phyloP scores from a whole-genome alignment of 2,797 vertebrate species.

The Chrosomus eos region DNA sequence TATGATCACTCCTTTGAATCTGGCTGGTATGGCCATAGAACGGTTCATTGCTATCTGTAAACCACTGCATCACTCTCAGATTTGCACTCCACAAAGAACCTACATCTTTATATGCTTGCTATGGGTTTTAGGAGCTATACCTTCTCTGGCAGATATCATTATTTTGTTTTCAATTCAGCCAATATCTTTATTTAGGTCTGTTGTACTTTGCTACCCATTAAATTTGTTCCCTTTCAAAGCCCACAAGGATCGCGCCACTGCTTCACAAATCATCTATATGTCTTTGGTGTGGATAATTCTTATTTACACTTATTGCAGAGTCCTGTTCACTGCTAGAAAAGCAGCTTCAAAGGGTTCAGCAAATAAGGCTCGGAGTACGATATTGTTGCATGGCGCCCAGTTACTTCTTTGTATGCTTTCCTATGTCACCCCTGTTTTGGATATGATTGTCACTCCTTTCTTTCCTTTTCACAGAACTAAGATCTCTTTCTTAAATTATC shows the following conservation, averaged over 20 bases:
- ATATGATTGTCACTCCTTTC: neutral
- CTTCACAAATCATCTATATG: constrained; percentile 57
- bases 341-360: neutral
- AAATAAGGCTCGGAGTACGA: constrained; percentile 61
- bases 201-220: constrained; percentile 50
- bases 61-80: constrained; percentile 63
- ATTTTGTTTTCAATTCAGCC: constrained; percentile 57
- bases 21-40: constrained; percentile 77
- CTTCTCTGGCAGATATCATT: constrained; percentile 63
- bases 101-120: constrained; percentile 65
- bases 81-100: constrained; percentile 64
- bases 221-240: constrained; percentile 53
- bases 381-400: constrained; percentile 67
- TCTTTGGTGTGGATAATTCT: constrained; percentile 60
- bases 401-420: constrained; percentile 65
- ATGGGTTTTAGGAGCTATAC: constrained; percentile 62
- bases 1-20: constrained; percentile 74
- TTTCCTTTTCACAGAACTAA: constrained; percentile 19
- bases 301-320: constrained; percentile 1
- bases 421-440: constrained; percentile 28
- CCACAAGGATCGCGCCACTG: constrained; percentile 59
- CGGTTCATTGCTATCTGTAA: constrained; percentile 75
- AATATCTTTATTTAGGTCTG: constrained; percentile 55
- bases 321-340: constrained; percentile 4
- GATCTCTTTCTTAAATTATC: constrained; percentile 14